Conservation (phyloP, 2,797 vertebrate genomes). For the Lemur catta region DNA sequence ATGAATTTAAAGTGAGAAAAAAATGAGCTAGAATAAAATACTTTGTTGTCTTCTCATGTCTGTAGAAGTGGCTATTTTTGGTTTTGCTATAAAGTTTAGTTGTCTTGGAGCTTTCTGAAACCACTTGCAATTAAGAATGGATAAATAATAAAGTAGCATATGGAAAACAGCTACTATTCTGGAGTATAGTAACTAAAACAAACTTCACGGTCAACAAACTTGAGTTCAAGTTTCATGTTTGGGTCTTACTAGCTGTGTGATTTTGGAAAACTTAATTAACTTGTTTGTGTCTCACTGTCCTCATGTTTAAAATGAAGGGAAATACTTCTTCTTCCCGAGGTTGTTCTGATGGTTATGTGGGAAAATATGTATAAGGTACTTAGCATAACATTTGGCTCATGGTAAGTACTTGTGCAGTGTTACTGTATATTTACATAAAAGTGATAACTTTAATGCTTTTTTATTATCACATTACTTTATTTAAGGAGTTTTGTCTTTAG, state of each 20-base stretch:
- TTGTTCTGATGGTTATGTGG: not conserved
- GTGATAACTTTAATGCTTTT: conserved; percentile 2
- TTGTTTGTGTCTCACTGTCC: not conserved
- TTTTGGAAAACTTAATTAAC: not conserved
- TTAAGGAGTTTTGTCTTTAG: not conserved
- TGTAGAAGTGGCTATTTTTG: not conserved
- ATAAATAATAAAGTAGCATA: not conserved
- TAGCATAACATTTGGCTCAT: not conserved
- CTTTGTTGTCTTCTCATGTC: not conserved
- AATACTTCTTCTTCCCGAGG: not conserved
- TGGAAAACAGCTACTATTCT: not conserved
- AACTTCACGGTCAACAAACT: not conserved
- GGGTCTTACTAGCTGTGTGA: not conserved
- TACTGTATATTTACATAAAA: not conserved
- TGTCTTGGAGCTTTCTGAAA: not conserved
- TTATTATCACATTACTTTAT: not conserved
- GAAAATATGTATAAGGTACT: not conserved
- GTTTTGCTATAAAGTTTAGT: not conserved
- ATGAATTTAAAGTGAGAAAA: not conserved
- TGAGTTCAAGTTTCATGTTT: not conserved
- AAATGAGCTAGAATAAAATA: not conserved
- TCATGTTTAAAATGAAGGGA: not conserved
- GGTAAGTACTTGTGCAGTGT: not conserved
- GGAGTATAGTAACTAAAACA: not conserved
- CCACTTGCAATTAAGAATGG: not conserved